Conservation (phyloP, 2,797 vertebrate species). For the Scarus forsteni region DNA sequence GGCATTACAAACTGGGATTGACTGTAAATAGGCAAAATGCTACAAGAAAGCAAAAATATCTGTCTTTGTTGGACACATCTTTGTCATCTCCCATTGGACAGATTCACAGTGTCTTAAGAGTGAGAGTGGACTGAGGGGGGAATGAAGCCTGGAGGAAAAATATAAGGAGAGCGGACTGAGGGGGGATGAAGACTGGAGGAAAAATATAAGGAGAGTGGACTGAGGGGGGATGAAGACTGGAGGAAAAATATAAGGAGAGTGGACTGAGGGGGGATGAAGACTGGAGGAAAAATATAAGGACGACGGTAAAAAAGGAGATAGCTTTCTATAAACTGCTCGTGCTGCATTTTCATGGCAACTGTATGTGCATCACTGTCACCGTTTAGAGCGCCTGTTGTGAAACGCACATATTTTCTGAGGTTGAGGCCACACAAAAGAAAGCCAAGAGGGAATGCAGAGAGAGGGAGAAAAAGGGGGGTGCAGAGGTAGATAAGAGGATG, state of each 20-base stretch:
- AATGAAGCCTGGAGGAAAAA: too few relatives aligned
- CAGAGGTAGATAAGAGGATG: slow-evolving; percentile 77
- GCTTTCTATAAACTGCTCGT: slow-evolving; percentile 66
- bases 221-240: slow-evolving; percentile 44
- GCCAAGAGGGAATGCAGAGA: slow-evolving; percentile 59
- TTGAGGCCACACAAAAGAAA: slow-evolving; percentile 73
- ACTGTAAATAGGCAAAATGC: background rate
- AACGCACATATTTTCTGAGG: slow-evolving; percentile 70
- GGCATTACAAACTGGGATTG: too few relatives aligned
- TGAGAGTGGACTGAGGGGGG: too few relatives aligned
- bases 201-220: too few relatives aligned
- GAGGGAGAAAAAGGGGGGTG: slow-evolving; percentile 53
- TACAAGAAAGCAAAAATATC: slow-evolving; percentile 2
- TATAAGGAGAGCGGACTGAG: too few relatives aligned
- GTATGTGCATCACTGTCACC: slow-evolving; percentile 57
- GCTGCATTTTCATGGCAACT: slow-evolving; percentile 69
- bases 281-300: slow-evolving; percentile 23
- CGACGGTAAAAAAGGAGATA: background rate
- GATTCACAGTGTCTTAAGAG: slow-evolving; percentile 42
- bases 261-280: slow-evolving; percentile 44
- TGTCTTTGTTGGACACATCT: slow-evolving; percentile 31
- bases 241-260: slow-evolving; percentile 22
- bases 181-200: too few relatives aligned
- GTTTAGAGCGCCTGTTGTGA: slow-evolving; percentile 54
- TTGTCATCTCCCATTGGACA: slow-evolving; percentile 27